A percentile compares a stretch with the other conserved stretches of the same genome.
These are phyloP conservation scores for Mythimna pallens DNA, from an alignment of 2,888 invertebrate genomes.

Conservation along the genomic window DNA sequence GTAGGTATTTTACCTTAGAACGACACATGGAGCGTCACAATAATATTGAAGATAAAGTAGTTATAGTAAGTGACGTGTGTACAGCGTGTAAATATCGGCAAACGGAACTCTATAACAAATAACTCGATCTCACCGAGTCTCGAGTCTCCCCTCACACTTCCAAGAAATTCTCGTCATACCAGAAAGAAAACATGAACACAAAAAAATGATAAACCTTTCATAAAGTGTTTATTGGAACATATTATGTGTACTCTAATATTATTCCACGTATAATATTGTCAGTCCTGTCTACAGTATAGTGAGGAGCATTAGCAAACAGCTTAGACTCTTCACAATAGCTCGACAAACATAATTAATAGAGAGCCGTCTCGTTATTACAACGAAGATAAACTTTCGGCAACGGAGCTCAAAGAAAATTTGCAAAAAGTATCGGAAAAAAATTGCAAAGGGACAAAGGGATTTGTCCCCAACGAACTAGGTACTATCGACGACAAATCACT, in stretches of 20 bases:
- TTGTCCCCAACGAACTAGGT: constrained; percentile 52
- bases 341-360: constrained; percentile 63
- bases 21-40: background rate
- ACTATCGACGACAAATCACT: constrained; percentile 79
- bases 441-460: constrained; percentile 60
- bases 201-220: constrained; percentile 46
- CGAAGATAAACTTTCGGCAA: constrained; percentile 41
- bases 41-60: constrained; percentile 22
- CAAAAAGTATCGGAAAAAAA: constrained; percentile 52
- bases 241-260: constrained; percentile 54
- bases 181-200: constrained; percentile 17
- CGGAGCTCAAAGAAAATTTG: constrained; percentile 26
- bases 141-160: constrained; percentile 5
- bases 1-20: background rate
- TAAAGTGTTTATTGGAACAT: constrained; percentile 49
- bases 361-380: constrained; percentile 48
- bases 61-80: constrained; percentile 42
- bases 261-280: constrained; percentile 50
- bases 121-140: constrained; percentile 19
- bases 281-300: constrained; percentile 45
- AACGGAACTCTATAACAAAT: constrained; percentile 18
- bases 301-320: constrained; percentile 62
- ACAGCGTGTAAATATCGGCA: constrained; percentile 36
- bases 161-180: constrained; percentile 39
- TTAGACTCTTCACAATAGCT: constrained; percentile 60